Conservation (phyloP, 1,140 invertebrate species). For the Leptinotarsa defecta region DNA sequence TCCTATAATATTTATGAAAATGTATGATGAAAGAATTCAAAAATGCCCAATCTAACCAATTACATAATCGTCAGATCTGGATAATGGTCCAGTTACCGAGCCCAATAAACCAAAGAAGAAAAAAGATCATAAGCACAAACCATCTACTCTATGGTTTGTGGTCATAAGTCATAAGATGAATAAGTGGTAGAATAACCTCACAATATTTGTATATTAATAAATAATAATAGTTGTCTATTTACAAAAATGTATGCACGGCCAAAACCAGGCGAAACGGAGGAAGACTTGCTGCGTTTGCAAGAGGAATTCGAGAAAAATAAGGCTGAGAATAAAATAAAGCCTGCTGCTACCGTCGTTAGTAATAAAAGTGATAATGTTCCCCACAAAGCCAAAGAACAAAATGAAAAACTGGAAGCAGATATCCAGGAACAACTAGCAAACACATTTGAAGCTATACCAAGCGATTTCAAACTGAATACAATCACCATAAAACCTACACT, state of each 20-base stretch:
- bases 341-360: constrained; percentile 65
- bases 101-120: too few relatives aligned
- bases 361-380: constrained; percentile 50
- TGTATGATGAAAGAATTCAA: too few relatives aligned
- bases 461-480: constrained; percentile 54
- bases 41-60: too few relatives aligned
- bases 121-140: too few relatives aligned
- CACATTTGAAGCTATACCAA: constrained; percentile 51
- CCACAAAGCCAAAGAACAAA: background rate
- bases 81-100: too few relatives aligned
- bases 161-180: too few relatives aligned
- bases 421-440: constrained; percentile 49
- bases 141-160: too few relatives aligned
- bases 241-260: constrained; percentile 65
- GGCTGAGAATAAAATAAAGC: constrained; percentile 59
- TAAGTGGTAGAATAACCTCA: background rate
- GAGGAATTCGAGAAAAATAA: constrained; percentile 65
- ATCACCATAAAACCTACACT: constrained; percentile 50
- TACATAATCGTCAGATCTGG: too few relatives aligned
- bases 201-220: background rate
- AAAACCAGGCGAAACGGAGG: constrained; percentile 67
- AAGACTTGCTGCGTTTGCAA: constrained; percentile 72
- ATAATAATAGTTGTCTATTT: background rate
- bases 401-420: constrained; percentile 20
- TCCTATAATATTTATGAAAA: too few relatives aligned